Base-by-base conservation (phyloP, 2,888 invertebrate genomes). In the Pseudococcus viburni region DNA sequence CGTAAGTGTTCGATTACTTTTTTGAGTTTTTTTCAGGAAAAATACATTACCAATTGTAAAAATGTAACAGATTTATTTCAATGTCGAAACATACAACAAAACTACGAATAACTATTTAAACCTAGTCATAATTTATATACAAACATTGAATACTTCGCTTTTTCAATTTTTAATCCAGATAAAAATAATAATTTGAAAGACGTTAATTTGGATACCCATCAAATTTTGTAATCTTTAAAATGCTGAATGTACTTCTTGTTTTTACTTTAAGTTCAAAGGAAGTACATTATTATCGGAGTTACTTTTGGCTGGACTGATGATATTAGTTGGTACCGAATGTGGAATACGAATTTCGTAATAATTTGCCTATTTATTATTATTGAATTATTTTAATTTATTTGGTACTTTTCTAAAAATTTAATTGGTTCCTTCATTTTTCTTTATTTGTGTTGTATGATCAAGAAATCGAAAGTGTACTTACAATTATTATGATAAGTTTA, bases 41-140 rank as follows among this genome's bases (percentile, higher is more conserved):
- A 46, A 83, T 42, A 11, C 4, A 42, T 42, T 7, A 80, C 11
- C 42, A 15, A 39, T 5, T 59, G 59, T 42, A 42, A 80, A 80
- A 80, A 80, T 80, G n/a, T 80, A 80, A 80, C 80, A 80, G 80
- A 80, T 80, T 80, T 80, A 80, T 80, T 80, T 80, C 80, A 80
- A 80, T 80, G 26, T 39, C 80, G 42, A 80, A 80, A 80, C 80
- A 80, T 80, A 80, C 80, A 80, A 80, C 80, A 80, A 80, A 68
- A 68, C 68, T 68, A 80, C 39, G 2, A n/a, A 39, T 42, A 80
- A 42, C 80, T 80, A 80, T 17, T 9, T 39, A 42, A 80, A 80
- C 42, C 42, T 80, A 80, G 1, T 42, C n/a, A n/a, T 9, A 15
- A 33, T 33, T 73, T 73, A 80, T 80, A 5, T 80, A 80, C 80